Conservation (phyloP, 2,113 vertebrate species). For the Paracanthobrama guichenoti region DNA sequence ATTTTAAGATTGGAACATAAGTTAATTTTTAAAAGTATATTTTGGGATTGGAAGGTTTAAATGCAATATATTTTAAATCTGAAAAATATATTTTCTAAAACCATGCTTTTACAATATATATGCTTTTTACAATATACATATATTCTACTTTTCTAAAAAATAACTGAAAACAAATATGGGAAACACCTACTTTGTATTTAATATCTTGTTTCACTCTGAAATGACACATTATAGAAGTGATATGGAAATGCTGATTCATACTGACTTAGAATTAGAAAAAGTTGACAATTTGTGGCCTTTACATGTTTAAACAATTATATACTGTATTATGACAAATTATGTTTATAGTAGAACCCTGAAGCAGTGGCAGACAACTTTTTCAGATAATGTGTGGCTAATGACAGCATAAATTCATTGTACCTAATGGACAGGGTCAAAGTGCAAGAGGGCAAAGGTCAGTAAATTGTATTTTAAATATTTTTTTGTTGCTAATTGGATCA, state of each 20-base stretch:
- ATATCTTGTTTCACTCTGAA: background rate
- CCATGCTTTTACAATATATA: background rate
- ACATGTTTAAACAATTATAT: background rate
- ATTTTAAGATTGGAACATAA: background rate
- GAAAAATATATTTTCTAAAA: background rate
- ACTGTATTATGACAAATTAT: background rate
- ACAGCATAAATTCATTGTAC: background rate
- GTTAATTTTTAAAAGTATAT: background rate
- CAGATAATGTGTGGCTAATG: background rate
- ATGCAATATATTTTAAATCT: too few species aligned
- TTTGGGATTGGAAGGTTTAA: background rate
- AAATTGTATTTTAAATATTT: constrained; percentile 26
- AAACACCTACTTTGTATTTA: background rate
- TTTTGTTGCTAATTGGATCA: constrained; percentile 39
- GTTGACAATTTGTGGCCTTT: background rate
- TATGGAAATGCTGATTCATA: background rate
- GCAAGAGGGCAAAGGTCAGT: constrained; percentile 11
- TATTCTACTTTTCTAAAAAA: background rate
- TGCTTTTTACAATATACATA: background rate
- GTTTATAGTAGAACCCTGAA: background rate
- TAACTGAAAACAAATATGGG: background rate
- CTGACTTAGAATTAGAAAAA: background rate
- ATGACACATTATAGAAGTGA: background rate
- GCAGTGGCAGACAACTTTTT: background rate
- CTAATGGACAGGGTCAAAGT: constrained; percentile 8